Conservation (phyloP, 2,113 vertebrate species). For the Acinonyx jubatus region DNA sequence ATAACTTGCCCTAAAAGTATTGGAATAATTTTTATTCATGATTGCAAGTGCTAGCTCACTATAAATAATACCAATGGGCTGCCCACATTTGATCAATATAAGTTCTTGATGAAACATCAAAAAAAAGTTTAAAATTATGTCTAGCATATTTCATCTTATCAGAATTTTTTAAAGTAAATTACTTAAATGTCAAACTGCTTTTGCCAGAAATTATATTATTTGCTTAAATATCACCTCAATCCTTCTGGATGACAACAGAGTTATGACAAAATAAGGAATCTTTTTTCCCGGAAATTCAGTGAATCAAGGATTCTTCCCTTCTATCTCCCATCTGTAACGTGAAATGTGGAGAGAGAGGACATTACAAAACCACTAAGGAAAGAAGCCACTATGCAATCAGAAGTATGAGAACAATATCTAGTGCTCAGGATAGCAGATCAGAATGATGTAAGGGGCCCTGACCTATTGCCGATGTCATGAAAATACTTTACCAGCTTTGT, state of each 20-base stretch:
- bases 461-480: neutral
- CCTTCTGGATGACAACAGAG: neutral
- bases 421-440: neutral
- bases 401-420: neutral
- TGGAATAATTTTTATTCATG: neutral
- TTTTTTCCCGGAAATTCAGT: neutral
- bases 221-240: neutral
- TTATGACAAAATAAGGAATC: neutral
- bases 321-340: neutral
- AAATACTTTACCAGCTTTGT: neutral
- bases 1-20: neutral
- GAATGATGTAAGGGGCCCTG: neutral
- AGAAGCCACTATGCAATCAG: neutral
- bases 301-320: neutral
- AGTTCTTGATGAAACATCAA: neutral
- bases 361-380: neutral
- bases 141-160: neutral
- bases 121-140: neutral
- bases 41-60: neutral
- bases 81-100: neutral
- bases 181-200: neutral
- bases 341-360: neutral
- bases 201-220: neutral
- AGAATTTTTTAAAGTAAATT: neutral
- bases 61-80: neutral